Percentiles rank a stretch among this genome's conserved stretches.
These are phyloP conservation scores for Ctenicera cuprea DNA, from an alignment of 2,888 invertebrate species.

Conservation along the genomic window DNA sequence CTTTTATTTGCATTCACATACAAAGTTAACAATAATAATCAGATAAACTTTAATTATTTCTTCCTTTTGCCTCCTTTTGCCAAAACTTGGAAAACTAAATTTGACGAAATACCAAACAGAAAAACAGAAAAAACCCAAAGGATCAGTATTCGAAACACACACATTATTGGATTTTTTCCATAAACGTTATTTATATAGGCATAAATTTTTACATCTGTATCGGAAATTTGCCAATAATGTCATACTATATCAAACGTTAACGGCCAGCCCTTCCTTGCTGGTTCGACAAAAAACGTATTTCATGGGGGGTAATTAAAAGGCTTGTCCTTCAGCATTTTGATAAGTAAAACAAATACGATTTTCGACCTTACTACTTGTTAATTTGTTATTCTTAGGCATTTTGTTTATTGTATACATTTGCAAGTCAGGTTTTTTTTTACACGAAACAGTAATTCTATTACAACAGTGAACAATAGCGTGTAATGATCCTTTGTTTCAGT, in stretches of 20 bases:
- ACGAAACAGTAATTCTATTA: slow-evolving; percentile 48
- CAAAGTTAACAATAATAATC: too few relatives aligned
- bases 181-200: slow-evolving; percentile 15
- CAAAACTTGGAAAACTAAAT: too few relatives aligned
- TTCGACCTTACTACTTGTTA: slow-evolving; percentile 28
- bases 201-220: slow-evolving; percentile 18
- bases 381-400: slow-evolving; percentile 30
- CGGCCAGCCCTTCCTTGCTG: slow-evolving; percentile 9
- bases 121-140: not conserved
- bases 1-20: too few relatives aligned
- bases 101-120: too few relatives aligned
- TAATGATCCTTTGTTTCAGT: slow-evolving; percentile 52
- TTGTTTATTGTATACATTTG: slow-evolving; percentile 34
- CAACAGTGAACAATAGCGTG: slow-evolving; percentile 46
- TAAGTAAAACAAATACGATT: slow-evolving; percentile 1
- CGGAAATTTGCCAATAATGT: slow-evolving; percentile 18
- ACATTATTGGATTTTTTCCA: slow-evolving; percentile 9
- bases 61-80: too few relatives aligned
- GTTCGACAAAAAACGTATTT: slow-evolving; percentile 1
- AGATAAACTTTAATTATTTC: too few relatives aligned
- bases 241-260: slow-evolving; percentile 15
- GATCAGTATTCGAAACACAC: slow-evolving; percentile 6
- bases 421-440: slow-evolving; percentile 48
- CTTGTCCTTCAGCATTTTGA: not conserved
- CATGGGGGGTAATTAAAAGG: not conserved